Percentiles rank a stretch among this genome's conserved stretches.
These are phyloP conservation scores for Otis tarda DNA, from an alignment of 2,113 vertebrate species.

Conservation along the genomic window DNA sequence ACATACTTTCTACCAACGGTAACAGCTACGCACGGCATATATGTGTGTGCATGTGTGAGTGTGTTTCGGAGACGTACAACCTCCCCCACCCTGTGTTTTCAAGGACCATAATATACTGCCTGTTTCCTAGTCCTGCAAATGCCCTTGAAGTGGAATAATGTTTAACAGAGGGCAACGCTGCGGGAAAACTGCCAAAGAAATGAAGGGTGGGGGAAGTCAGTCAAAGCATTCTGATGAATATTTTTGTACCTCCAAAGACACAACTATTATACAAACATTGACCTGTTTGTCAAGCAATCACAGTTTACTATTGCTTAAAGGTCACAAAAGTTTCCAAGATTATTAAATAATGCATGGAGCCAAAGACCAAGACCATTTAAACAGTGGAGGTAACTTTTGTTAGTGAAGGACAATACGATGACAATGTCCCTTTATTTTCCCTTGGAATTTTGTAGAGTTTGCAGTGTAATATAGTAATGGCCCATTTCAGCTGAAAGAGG, in stretches of 20 bases:
- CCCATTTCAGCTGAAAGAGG: slow-evolving; percentile 6
- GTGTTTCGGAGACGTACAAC: background rate
- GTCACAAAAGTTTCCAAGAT: slow-evolving; percentile 50
- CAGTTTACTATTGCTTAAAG: slow-evolving; percentile 57
- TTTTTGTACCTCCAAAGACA: slow-evolving; percentile 61
- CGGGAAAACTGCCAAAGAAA: slow-evolving; percentile 35
- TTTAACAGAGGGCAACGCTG: slow-evolving; percentile 61
- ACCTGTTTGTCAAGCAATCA: slow-evolving; percentile 59
- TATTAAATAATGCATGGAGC: slow-evolving; percentile 56
- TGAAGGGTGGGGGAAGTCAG: slow-evolving; percentile 46
- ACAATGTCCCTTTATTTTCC: slow-evolving; percentile 4
- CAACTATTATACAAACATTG: slow-evolving; percentile 53
- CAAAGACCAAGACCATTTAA: slow-evolving; percentile 40
- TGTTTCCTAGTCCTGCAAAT: slow-evolving; percentile 66
- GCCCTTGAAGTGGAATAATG: slow-evolving; percentile 69
- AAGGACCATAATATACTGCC: slow-evolving; percentile 36
- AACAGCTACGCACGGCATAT: background rate
- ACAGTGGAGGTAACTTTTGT: slow-evolving; percentile 35
- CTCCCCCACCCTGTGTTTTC: slow-evolving; percentile 6
- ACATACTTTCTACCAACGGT: background rate
- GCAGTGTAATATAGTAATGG: background rate
- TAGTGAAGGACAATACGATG: slow-evolving; percentile 26
- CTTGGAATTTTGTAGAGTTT: slow-evolving; percentile 17
- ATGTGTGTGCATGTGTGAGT: background rate
- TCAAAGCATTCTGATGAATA: slow-evolving; percentile 51